These are phyloP conservation scores for Eretmocerus hayati DNA, from an alignment of 2,888 invertebrate species.

Conservation along the genomic window DNA sequence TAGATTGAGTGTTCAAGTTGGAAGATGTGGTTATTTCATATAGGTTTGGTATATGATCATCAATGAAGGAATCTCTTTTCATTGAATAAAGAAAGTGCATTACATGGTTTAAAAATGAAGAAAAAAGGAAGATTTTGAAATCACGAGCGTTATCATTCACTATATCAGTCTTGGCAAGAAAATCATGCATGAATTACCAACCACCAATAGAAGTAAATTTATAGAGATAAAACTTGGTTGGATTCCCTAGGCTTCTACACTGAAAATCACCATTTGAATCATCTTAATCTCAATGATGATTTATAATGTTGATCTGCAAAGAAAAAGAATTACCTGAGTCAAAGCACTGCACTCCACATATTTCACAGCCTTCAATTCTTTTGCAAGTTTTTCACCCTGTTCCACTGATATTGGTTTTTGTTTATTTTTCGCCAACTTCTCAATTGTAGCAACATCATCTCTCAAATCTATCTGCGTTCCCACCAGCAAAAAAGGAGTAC, in stretches of 20 bases:
- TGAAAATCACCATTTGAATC: too few species aligned
- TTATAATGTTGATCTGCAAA: too few species aligned
- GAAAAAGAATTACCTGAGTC: slow-evolving; percentile 87
- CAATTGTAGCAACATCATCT: slow-evolving; percentile 88
- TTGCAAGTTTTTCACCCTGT: slow-evolving; percentile 94
- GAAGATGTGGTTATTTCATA: too few species aligned
- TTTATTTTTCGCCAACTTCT: slow-evolving; percentile 96
- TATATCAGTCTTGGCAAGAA: too few species aligned
- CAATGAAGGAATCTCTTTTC: neutral
- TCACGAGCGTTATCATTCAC: too few species aligned
- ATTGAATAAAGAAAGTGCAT: too few species aligned
- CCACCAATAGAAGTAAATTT: too few species aligned
- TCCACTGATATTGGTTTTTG: slow-evolving; percentile 96
- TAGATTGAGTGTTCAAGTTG: slow-evolving; percentile 8
- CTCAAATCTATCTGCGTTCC: slow-evolving; percentile 98
- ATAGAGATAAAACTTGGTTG: too few species aligned
- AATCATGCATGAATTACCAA: too few species aligned
- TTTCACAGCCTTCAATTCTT: slow-evolving; percentile 96
- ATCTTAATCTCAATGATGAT: too few species aligned
- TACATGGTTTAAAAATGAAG: neutral
- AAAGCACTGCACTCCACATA: slow-evolving; percentile 98
- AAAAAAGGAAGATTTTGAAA: too few species aligned
- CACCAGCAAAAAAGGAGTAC: slow-evolving; percentile 93
- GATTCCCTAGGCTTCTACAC: too few species aligned
- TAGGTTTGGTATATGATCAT: neutral